Conservation (phyloP, 2,888 invertebrate genomes). For the Reticulitermes lucifugus region DNA sequence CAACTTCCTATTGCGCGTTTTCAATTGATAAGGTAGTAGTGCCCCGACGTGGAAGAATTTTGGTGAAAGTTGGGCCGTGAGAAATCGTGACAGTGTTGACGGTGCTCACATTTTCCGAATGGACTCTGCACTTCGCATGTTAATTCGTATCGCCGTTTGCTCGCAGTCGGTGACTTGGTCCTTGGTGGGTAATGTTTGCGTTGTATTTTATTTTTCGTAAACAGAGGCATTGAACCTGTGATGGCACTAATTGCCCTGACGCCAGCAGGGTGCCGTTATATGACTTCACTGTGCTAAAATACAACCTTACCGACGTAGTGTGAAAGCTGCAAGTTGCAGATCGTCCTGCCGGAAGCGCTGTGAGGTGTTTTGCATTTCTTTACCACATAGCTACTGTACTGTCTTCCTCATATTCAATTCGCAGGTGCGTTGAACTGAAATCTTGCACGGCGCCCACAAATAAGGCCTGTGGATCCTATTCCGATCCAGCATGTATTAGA, state of each 20-base stretch:
- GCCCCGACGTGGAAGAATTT: neutral
- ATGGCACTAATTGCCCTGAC: neutral
- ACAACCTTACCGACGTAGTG: neutral
- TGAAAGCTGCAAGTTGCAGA: neutral
- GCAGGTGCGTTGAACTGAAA: no score
- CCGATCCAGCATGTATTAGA: no score
- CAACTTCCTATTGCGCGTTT: no score
- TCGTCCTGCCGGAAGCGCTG: neutral
- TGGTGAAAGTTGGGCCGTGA: neutral
- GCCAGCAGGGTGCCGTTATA: neutral
- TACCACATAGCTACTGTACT: neutral
- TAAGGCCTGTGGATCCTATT: no score
- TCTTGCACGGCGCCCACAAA: no score
- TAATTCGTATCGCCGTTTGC: neutral
- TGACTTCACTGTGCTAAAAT: neutral
- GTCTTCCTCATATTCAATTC: no score
- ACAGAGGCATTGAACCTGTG: neutral
- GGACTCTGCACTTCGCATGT: neutral
- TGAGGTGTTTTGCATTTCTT: neutral
- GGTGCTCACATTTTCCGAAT: neutral
- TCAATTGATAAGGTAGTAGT: neutral
- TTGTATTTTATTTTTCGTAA: no score
- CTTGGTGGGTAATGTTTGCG: neutral
- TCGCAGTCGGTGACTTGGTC: neutral
- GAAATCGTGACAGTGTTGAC: neutral